These are phyloP conservation scores for Drosophila persimilis DNA, from an alignment of 1,140 invertebrate genomes.

Conservation along the genomic window DNA sequence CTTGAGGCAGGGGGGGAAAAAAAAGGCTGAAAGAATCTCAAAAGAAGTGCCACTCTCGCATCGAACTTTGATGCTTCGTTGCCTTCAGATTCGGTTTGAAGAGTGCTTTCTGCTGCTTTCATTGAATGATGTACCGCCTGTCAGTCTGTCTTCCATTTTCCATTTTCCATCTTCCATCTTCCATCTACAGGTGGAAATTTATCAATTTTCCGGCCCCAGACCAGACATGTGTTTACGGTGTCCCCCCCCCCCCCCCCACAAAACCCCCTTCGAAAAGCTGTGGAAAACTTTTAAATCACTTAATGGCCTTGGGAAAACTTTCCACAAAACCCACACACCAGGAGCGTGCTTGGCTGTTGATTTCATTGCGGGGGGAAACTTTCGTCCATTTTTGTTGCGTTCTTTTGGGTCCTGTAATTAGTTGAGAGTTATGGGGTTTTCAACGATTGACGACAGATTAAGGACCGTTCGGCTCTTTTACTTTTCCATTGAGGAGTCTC, in stretches of 20 bases:
- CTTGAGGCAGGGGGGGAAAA: constrained; percentile 15
- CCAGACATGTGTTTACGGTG: background rate
- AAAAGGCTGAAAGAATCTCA: constrained; percentile 15
- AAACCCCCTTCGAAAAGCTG: background rate
- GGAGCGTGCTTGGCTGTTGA: constrained; percentile 46
- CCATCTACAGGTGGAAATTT: constrained; percentile 24
- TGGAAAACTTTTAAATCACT: constrained; percentile 62
- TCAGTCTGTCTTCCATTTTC: background rate
- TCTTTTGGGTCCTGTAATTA: constrained; percentile 52
- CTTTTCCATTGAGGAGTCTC: background rate
- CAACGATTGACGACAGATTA: constrained; percentile 49
- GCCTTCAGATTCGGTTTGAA: constrained; percentile 20
- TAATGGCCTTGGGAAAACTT: constrained; percentile 61
- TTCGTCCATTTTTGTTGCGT: constrained; percentile 37
- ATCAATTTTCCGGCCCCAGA: constrained; percentile 21
- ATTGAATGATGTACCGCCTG: constrained; percentile 6
- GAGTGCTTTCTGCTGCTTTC: constrained; percentile 3
- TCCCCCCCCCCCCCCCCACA: background rate
- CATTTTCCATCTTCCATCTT: background rate
- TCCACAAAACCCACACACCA: constrained; percentile 19
- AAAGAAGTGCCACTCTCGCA: background rate
- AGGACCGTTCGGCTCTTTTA: constrained; percentile 11
- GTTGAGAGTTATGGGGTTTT: constrained; percentile 58
- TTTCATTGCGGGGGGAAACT: constrained; percentile 62
- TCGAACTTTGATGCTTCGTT: constrained; percentile 30